A percentile compares a stretch with the other conserved stretches of the same genome.
Conservation (phyloP, 2,888 invertebrate genomes). For the Plagodis pulveraria region DNA sequence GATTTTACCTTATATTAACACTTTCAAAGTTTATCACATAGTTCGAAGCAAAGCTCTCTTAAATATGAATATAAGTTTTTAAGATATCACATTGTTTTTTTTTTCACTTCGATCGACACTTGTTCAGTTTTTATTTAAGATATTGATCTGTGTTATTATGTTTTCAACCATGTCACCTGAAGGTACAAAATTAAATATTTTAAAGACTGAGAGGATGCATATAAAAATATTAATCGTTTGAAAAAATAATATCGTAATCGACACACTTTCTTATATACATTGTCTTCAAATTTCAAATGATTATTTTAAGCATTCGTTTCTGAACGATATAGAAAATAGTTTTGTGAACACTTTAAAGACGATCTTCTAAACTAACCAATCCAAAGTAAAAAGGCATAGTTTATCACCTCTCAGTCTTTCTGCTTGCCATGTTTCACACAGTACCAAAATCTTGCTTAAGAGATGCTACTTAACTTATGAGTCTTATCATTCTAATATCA, state of each 20-base stretch:
- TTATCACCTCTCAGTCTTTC: neutral
- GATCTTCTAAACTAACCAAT: no score
- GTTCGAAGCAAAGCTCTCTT: slow-evolving; percentile 17
- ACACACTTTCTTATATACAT: no score
- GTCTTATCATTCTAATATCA: no score
- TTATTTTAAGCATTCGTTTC: no score
- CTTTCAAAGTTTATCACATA: slow-evolving; percentile 33
- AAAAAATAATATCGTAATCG: no score
- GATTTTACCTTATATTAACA: slow-evolving; percentile 37
- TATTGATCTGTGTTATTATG: slow-evolving; percentile 13
- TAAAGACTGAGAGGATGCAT: slow-evolving; percentile 2
- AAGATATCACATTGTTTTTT: neutral
- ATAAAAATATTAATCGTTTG: no score
- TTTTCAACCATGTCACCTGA: slow-evolving; percentile 28
- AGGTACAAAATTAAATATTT: neutral
- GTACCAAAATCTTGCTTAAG: slow-evolving; percentile 69
- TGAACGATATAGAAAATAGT: no score
- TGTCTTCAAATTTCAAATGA: no score
- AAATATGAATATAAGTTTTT: slow-evolving; percentile 14
- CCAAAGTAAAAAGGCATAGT: no score
- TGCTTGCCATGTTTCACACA: slow-evolving; percentile 30
- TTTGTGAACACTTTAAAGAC: no score
- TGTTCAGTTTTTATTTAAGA: neutral
- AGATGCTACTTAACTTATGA: slow-evolving; percentile 78
- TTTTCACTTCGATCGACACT: neutral